A percentile compares a stretch with the other conserved stretches of the same genome.
phyloP scores from a whole-genome alignment of 2,113 vertebrate species.

The Mesoclemmys tuberculata region DNA sequence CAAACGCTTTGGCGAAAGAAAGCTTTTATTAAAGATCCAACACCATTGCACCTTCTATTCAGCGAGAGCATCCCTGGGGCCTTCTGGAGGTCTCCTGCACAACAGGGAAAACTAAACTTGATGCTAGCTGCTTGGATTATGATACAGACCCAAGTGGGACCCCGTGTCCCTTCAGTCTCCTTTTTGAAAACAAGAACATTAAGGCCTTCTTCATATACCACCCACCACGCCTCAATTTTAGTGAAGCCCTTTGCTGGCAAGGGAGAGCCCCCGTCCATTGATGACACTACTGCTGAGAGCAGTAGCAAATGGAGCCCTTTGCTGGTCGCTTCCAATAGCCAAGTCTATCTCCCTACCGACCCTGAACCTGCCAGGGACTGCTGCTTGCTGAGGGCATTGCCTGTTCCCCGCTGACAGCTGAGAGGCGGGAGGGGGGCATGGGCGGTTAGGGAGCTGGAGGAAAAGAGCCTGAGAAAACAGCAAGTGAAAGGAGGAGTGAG shows the following conservation, averaged over 20 bases:
- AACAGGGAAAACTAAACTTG: background rate
- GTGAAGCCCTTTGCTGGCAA: background rate
- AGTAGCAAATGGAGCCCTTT: background rate
- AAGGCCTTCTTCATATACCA: background rate
- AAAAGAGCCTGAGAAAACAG: background rate
- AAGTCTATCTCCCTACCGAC: background rate
- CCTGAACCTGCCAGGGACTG: no score
- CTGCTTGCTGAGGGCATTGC: background rate
- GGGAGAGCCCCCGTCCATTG: background rate
- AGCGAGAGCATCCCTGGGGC: background rate
- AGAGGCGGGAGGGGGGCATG: background rate
- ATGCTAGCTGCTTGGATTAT: background rate
- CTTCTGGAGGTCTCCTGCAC: background rate
- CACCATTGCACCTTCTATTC: background rate
- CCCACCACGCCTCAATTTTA: background rate
- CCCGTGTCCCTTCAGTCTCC: background rate
- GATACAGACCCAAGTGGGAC: background rate
- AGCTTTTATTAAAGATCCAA: background rate
- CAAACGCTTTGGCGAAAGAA: fast-evolving
- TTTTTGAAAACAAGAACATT: background rate
- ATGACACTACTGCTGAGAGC: background rate
- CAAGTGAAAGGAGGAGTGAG: background rate
- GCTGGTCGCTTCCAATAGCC: background rate
- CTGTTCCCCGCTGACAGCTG: background rate
- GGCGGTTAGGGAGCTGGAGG: background rate